A percentile compares a stretch with the other conserved stretches of the same genome.
phyloP scores from a whole-genome alignment of 1,140 invertebrate genomes.

The Euwallacea similis region DNA sequence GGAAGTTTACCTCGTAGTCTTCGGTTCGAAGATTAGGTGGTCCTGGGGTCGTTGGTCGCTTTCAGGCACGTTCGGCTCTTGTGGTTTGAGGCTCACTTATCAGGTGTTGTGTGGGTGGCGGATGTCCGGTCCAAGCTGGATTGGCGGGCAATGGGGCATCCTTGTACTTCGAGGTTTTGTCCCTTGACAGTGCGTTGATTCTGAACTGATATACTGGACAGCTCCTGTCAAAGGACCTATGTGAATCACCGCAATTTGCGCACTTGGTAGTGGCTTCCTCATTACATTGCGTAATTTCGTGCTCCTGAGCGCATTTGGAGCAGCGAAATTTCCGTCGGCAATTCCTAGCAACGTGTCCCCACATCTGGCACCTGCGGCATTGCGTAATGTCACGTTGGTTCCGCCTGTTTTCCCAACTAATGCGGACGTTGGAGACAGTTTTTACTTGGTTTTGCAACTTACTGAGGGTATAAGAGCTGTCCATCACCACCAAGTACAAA shows the following conservation, averaged over 20 bases:
- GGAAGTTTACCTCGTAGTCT: not conserved
- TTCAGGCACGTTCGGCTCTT: not conserved
- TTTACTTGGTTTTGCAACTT: not conserved
- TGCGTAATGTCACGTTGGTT: conserved; percentile 35
- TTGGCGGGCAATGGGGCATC: not conserved
- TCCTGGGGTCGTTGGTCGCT: not conserved
- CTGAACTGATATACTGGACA: conserved; percentile 4
- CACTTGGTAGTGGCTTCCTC: not conserved
- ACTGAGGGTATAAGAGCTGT: not conserved
- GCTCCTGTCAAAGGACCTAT: conserved; percentile 9
- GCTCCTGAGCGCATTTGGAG: conserved; percentile 29
- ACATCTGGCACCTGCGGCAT: conserved; percentile 45
- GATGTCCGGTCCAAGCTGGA: conserved; percentile 22
- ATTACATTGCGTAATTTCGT: conserved; percentile 1
- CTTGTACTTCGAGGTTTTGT: not conserved
- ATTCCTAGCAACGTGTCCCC: conserved; percentile 39
- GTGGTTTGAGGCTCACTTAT: too few relatives aligned
- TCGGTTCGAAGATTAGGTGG: too few relatives aligned
- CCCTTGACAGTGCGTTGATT: not conserved
- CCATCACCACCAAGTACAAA: not conserved
- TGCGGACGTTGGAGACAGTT: not conserved
- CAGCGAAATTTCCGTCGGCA: conserved; percentile 37
- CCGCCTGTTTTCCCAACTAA: conserved; percentile 21
- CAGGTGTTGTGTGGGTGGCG: not conserved
- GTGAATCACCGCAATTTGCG: not conserved